Base-by-base conservation (phyloP, 2,113 vertebrate species). In the Phoxinus phoxinus region DNA sequence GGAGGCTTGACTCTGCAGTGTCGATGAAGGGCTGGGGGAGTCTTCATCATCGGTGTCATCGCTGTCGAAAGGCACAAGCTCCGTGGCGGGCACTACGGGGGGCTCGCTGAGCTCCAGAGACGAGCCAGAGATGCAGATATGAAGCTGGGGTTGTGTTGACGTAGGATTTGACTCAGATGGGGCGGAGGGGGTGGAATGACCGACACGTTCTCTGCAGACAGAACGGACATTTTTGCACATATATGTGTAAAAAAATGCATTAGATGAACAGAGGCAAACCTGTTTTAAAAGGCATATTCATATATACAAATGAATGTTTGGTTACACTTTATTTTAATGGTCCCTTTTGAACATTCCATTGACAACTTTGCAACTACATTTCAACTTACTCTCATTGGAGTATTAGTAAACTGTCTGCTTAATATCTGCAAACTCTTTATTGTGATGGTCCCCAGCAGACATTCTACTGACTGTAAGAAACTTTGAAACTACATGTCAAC, bases 1-100 rank as follows among this genome's bases (percentile, higher is more conserved):
- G 91, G 97, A 99, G 89, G 98, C 97, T 88, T 99, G 97, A 91
- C 98, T 99, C 94, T 99, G 97, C 71, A 99, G 95, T 0, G 98
- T 99, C 37, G 98, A 97, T 0, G 98, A 99, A 17, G 98, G 98
- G 37, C 98, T 99, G 17, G 98, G 98, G 0, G 98, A 99, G 48
- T 98, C 98, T 87, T 99, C 98, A 0, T 99, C 98, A 0, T 99
- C 98, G 0, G 96, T 98, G 90, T 97, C 96, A 2, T 99, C 98
- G 0, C 98, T 99, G 91, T 99, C 98, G 6, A 99, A 99, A 1
- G 98, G 98, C 86, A 98, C 96, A 74, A 99, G 88, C 89, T 99
- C 97, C 17, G 72, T 46, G 0, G 76, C 51, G 19, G 78, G 79
- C 2, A 75, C 77, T 3, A 95, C 93, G 0, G 94, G 94, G 0